A percentile compares a stretch with the other conserved stretches of the same genome.
These are phyloP conservation scores for Diarsia brunnea DNA, from an alignment of 2,888 invertebrate species.

Conservation along the genomic window DNA sequence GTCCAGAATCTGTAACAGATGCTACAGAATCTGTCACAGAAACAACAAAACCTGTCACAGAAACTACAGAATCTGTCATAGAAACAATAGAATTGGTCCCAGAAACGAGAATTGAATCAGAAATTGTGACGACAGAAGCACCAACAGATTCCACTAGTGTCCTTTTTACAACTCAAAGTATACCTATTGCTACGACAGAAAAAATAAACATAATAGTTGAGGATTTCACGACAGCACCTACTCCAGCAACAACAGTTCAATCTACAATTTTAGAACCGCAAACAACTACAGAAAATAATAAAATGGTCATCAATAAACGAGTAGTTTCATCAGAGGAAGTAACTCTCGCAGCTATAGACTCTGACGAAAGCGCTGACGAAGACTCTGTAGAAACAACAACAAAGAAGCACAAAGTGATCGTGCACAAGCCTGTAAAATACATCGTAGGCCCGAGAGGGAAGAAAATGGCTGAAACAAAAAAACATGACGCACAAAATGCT, in stretches of 20 bases:
- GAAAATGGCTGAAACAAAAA: neutral
- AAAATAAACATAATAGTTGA: slow-evolving; percentile 17
- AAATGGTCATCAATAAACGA: neutral
- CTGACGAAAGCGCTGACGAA: slow-evolving; percentile 9
- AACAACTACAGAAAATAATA: neutral
- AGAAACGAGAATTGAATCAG: neutral
- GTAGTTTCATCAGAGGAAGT: neutral
- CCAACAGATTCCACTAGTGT: neutral
- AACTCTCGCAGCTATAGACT: neutral
- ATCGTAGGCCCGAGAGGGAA: slow-evolving; percentile 18
- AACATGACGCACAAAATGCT: neutral
- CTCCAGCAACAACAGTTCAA: neutral
- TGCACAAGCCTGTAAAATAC: slow-evolving; percentile 24
- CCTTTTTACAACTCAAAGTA: neutral
- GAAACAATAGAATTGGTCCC: neutral
- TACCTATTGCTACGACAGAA: neutral
- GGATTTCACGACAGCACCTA: slow-evolving; percentile 26
- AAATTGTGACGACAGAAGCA: neutral
- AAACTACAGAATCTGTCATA: neutral
- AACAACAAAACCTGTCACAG: no score
- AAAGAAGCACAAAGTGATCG: neutral
- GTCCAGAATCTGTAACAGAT: neutral
- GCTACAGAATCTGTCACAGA: no score
- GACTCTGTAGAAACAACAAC: slow-evolving; percentile 12
- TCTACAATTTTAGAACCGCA: neutral